Conservation (phyloP, 1,140 invertebrate genomes). For the Pachyrhynchus sulphureomaculatus region DNA sequence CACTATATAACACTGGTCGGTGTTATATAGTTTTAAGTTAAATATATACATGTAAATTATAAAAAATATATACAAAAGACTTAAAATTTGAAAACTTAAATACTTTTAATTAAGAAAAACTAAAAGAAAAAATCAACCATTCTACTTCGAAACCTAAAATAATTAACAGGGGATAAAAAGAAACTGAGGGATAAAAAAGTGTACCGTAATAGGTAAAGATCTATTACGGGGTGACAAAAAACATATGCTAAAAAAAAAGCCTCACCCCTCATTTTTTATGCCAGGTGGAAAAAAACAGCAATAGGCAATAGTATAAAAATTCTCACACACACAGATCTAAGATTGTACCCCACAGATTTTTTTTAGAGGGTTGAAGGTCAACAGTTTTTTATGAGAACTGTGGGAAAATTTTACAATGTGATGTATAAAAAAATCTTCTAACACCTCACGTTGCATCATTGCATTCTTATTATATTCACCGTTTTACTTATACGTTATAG, state of each 20-base stretch:
- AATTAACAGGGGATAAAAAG: conserved; percentile 1
- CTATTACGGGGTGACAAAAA: background rate
- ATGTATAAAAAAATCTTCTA: too few species aligned
- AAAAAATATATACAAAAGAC: too few species aligned
- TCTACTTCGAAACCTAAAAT: too few species aligned
- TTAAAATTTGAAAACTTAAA: too few species aligned
- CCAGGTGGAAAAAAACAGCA: conserved; percentile 9
- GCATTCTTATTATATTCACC: too few species aligned
- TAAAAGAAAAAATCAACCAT: too few species aligned
- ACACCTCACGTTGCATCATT: too few species aligned
- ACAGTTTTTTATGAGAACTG: background rate
- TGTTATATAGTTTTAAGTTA: too few species aligned
- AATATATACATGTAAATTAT: too few species aligned
- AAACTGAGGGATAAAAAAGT: background rate
- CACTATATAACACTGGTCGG: too few species aligned
- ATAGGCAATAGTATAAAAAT: conserved; percentile 2
- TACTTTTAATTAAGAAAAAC: too few species aligned
- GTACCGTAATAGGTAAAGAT: background rate
- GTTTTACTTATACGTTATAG: too few species aligned
- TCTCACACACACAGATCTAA: background rate
- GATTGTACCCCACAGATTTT: background rate
- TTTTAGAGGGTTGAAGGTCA: background rate
- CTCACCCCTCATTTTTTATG: background rate
- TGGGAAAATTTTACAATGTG: background rate
- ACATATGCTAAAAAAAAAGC: background rate